A percentile compares a stretch with the other conserved stretches of the same genome.
phyloP scores from a whole-genome alignment of 2,888 invertebrate species.

The Hymenopus coronatus region DNA sequence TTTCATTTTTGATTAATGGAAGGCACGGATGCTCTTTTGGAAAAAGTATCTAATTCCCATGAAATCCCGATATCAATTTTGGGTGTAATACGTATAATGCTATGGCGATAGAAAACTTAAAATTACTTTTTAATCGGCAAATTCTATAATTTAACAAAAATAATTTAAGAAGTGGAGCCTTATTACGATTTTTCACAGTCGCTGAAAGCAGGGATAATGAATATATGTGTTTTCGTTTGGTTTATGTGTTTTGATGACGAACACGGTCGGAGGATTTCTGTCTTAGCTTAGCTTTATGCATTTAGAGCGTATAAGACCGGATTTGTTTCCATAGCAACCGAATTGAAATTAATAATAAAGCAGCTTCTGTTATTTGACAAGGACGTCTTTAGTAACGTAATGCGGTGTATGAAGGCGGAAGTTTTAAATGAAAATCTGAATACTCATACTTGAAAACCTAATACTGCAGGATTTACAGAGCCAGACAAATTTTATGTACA shows the following conservation, averaged over 20 bases:
- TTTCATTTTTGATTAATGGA: too few relatives aligned
- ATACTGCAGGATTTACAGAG: neutral
- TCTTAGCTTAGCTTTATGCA: neutral
- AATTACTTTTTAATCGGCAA: neutral
- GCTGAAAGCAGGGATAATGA: neutral
- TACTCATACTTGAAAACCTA: neutral
- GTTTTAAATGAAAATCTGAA: neutral
- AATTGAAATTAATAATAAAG: neutral
- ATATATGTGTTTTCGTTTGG: neutral
- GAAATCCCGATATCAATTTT: too few relatives aligned
- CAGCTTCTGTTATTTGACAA: neutral
- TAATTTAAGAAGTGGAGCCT: neutral
- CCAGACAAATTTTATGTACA: neutral
- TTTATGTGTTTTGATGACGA: too few relatives aligned
- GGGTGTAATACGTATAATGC: too few relatives aligned
- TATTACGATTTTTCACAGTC: neutral
- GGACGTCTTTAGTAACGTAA: neutral
- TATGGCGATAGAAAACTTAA: too few relatives aligned
- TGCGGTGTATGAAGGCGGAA: neutral
- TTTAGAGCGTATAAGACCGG: neutral
- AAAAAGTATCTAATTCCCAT: too few relatives aligned
- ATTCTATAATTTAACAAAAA: neutral
- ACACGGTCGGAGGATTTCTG: neutral
- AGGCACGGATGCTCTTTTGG: too few relatives aligned
- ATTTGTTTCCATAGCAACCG: neutral